These are phyloP conservation scores for Sinodicranocentrus sp. DNA, from an alignment of 2,888 invertebrate species.

Conservation along the genomic window DNA sequence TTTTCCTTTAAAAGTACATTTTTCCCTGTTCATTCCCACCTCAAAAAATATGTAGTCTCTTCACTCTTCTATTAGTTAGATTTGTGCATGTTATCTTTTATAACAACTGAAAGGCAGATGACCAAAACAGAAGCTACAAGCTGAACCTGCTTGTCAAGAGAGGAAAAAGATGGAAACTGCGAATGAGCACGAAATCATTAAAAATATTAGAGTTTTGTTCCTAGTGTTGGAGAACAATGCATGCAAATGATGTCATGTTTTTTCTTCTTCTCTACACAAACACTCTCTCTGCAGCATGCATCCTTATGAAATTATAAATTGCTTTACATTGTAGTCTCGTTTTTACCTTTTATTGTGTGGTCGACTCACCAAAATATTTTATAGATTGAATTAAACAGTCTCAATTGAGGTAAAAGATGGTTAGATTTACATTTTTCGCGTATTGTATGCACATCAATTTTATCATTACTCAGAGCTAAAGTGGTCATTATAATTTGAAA, in stretches of 20 bases:
- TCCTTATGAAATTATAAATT: too few species aligned
- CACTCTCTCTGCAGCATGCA: too few species aligned
- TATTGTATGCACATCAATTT: too few species aligned
- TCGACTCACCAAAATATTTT: too few species aligned
- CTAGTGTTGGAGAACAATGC: slow-evolving; percentile 51
- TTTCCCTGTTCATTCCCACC: neutral
- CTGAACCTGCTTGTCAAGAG: neutral
- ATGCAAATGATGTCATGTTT: slow-evolving; percentile 42
- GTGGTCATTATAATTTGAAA: neutral
- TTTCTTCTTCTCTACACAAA: slow-evolving; percentile 3
- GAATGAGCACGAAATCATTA: slow-evolving; percentile 61
- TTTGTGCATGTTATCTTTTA: neutral
- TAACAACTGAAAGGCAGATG: neutral
- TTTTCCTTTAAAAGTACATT: slow-evolving; percentile 13
- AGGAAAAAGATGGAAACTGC: slow-evolving; percentile 38
- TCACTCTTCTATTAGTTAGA: neutral
- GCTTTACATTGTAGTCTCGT: too few species aligned
- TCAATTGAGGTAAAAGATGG: too few species aligned
- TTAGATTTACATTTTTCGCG: too few species aligned
- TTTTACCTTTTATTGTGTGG: too few species aligned
- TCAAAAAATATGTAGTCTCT: neutral
- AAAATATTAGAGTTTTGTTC: slow-evolving; percentile 20
- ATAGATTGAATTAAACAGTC: too few species aligned
- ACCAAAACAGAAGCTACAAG: slow-evolving; percentile 33
- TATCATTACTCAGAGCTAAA: neutral